Conservation (phyloP, 2,113 vertebrate species). For the Megaceryle maxima region DNA sequence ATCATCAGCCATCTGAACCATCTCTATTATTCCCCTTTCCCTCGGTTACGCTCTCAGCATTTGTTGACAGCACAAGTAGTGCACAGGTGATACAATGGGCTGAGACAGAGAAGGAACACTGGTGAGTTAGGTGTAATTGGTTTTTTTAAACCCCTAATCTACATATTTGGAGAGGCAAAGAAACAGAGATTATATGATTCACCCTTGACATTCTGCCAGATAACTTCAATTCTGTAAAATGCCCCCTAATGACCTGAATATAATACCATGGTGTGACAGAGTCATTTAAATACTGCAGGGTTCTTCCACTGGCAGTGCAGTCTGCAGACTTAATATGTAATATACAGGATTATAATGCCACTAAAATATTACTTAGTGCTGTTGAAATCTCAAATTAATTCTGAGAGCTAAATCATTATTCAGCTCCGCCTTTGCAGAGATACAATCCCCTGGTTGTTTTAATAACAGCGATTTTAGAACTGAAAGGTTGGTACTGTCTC, state of each 20-base stretch:
- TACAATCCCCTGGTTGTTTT: slow-evolving; percentile 2
- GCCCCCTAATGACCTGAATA: slow-evolving; percentile 55
- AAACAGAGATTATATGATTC: slow-evolving; percentile 27
- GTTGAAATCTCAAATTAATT: slow-evolving; percentile 60
- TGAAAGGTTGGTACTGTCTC: slow-evolving; percentile 11
- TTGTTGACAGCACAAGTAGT: background rate
- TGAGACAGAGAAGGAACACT: background rate
- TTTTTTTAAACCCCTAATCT: slow-evolving; percentile 43
- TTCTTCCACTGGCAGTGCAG: background rate
- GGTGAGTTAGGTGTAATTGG: background rate
- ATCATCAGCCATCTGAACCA: background rate
- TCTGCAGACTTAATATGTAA: slow-evolving; percentile 23
- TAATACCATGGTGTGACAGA: slow-evolving; percentile 42
- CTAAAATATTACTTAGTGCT: slow-evolving; percentile 50
- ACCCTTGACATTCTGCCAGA: slow-evolving; percentile 47
- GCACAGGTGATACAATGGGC: background rate
- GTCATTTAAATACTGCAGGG: slow-evolving; percentile 48
- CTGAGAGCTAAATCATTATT: slow-evolving; percentile 38
- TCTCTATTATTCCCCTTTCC: background rate
- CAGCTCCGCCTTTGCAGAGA: slow-evolving; percentile 17
- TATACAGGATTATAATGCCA: slow-evolving; percentile 30
- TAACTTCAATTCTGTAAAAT: slow-evolving; percentile 51
- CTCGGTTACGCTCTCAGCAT: background rate
- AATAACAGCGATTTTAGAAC: slow-evolving; percentile 10
- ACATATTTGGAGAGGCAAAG: slow-evolving; percentile 48